Conservation (phyloP, 1,140 invertebrate species). For the Zophobas morio region DNA sequence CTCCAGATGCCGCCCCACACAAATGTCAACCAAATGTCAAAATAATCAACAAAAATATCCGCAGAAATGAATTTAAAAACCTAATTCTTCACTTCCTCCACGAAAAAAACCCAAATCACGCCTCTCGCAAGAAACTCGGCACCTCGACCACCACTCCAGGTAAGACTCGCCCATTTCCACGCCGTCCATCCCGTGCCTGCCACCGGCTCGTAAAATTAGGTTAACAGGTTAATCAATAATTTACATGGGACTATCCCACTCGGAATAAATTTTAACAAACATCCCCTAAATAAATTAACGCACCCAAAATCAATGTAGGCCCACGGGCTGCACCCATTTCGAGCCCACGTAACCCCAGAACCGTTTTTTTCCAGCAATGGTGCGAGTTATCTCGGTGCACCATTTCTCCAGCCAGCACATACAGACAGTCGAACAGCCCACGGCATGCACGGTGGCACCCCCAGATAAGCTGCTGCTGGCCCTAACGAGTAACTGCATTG, state of each 20-base stretch:
- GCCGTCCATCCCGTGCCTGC: background rate
- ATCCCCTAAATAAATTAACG: slow-evolving; percentile 9
- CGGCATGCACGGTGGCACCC: slow-evolving; percentile 73
- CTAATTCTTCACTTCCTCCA: background rate
- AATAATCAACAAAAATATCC: slow-evolving; percentile 25
- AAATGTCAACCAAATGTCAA: slow-evolving; percentile 38
- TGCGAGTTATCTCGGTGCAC: slow-evolving; percentile 79
- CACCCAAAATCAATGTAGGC: slow-evolving; percentile 17
- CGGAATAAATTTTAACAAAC: slow-evolving; percentile 27
- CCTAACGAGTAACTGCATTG: slow-evolving; percentile 73
- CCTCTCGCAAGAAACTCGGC: background rate
- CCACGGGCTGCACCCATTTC: background rate
- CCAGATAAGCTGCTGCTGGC: slow-evolving; percentile 73
- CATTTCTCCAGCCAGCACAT: slow-evolving; percentile 79
- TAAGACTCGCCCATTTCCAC: background rate
- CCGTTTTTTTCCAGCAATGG: slow-evolving; percentile 68
- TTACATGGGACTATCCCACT: slow-evolving; percentile 21
- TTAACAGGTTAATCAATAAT: slow-evolving; percentile 46
- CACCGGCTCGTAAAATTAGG: background rate
- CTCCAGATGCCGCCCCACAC: slow-evolving; percentile 2
- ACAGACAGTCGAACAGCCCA: slow-evolving; percentile 76
- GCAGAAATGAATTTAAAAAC: slow-evolving; percentile 1
- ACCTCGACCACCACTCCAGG: background rate
- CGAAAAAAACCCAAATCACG: slow-evolving; percentile 4
- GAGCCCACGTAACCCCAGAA: too few species aligned